Base-by-base conservation (phyloP, 2,797 vertebrate species). In the Enteromius trimaculatus region DNA sequence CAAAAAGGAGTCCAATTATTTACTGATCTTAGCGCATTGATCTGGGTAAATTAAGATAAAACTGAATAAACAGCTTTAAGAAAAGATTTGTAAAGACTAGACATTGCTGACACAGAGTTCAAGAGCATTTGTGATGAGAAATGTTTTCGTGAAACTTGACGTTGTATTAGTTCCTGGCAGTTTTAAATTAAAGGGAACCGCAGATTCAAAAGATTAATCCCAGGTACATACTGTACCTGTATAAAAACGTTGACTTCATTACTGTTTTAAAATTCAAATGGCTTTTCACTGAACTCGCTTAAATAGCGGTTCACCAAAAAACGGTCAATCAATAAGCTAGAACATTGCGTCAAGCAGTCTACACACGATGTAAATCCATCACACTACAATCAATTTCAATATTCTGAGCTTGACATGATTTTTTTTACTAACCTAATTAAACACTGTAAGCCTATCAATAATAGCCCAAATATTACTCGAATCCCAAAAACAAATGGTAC, bases 1-100 rank as follows among this genome's bases (percentile, higher is more conserved):
- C 80, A 71, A 39, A 82, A 77, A 77, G 42, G 51, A 80, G 82
- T 88, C 86, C 74, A 82, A 86, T 86, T 79, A 82, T 86, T 86
- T 83, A 51, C 70, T 21, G 55, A 68, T 69, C 77, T 65, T 78
- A 70, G 37, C 9, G 17, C 26, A 66, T 77, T 87, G 70, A 80
- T 84, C 82, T 53, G 34, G 17, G 39, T 49, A 77, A 86, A 77
- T 77, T 51, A 81, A 81, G 74, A 77, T 77, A 23, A 66, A 79
- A 83, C 47, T 23, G 77, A 75, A 70, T 39, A 60, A 10, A 68
- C 42, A 78, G 47, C 11, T 74, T 74, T 81, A 44, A 44, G 72
- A 49, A 81, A 76, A 75, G 21, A 77, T 53, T 80, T 80, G 74
- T 79, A 84, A 66, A 72, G 76, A 31, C 29, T 79, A 60, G 70